phyloP scores from a whole-genome alignment of 2,113 vertebrate species.

The Aphyosemion australe region DNA sequence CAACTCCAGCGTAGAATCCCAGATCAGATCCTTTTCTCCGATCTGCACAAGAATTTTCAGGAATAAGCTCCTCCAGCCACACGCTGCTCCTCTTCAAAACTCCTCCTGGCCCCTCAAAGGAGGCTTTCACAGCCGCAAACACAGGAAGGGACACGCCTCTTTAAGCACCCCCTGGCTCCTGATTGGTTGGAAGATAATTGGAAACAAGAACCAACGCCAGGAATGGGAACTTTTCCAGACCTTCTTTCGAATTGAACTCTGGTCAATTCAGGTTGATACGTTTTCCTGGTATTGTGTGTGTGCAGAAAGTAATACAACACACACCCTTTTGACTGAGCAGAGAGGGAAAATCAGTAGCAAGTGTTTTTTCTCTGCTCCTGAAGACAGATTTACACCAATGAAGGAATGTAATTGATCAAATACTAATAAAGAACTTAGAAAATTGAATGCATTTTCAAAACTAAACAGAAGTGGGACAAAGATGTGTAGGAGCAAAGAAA shows the following conservation, averaged over 20 bases:
- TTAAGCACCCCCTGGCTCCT: constrained; percentile 34
- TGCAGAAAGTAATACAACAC: not conserved
- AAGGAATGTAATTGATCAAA: not conserved
- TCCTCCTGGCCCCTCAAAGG: constrained; percentile 35
- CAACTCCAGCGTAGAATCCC: too few relatives aligned
- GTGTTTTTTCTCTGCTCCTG: constrained; percentile 14
- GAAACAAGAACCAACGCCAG: constrained; percentile 26
- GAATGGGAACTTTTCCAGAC: constrained; percentile 38
- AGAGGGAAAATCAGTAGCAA: constrained; percentile 7
- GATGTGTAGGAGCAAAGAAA: too few relatives aligned
- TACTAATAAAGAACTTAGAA: not conserved
- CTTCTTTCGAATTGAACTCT: constrained; percentile 5
- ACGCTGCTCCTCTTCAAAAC: constrained; percentile 54
- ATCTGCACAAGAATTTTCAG: not conserved
- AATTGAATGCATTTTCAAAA: too few relatives aligned
- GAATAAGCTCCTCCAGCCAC: not conserved
- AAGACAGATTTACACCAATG: too few relatives aligned
- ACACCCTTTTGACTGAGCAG: constrained; percentile 6
- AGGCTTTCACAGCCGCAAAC: constrained; percentile 43
- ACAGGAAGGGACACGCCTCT: constrained; percentile 62
- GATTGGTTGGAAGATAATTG: constrained; percentile 68
- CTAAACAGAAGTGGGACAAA: too few relatives aligned
- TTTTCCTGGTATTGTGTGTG: constrained; percentile 42
- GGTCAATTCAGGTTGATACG: constrained; percentile 8
- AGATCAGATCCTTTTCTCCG: too few relatives aligned